A percentile compares a stretch with the other conserved stretches of the same genome.
Evolutionary conservation across 2,113 vertebrate genomes (phyloP).

Genomic region (Ciconia stormi): DNA sequence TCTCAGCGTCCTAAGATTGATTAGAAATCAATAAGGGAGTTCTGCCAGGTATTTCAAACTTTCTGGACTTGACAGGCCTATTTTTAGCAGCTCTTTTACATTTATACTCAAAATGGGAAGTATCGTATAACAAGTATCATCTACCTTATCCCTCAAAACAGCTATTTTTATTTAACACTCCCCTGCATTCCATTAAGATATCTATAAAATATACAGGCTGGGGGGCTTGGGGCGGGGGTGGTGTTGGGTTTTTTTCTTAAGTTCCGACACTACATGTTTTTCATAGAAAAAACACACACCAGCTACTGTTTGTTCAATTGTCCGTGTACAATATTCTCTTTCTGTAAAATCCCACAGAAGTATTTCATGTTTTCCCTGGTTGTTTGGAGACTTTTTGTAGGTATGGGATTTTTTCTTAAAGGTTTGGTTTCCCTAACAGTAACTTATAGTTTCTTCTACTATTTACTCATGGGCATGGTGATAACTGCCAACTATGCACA

Average conservation of each 20-base stretch:
- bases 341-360: neutral
- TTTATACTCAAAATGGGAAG: neutral
- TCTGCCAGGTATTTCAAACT: neutral
- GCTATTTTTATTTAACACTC: neutral
- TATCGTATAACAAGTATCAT: neutral
- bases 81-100: conserved; percentile 3
- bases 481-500: neutral
- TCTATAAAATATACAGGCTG: neutral
- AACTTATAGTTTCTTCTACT: neutral
- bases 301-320: neutral
- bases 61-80: neutral
- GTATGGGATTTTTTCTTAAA: neutral
- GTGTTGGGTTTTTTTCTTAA: neutral
- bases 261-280: neutral
- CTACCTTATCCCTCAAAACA: neutral
- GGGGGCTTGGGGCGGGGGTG: neutral
- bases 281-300: neutral
- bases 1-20: neutral
- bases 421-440: neutral
- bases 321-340: neutral
- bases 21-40: conserved; percentile 14
- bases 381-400: neutral
- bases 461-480: neutral
- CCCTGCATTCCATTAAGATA: neutral
- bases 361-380: neutral